Evolutionary conservation across 2,113 vertebrate species (phyloP).

Genomic region (Pedionomus torquatus): DNA sequence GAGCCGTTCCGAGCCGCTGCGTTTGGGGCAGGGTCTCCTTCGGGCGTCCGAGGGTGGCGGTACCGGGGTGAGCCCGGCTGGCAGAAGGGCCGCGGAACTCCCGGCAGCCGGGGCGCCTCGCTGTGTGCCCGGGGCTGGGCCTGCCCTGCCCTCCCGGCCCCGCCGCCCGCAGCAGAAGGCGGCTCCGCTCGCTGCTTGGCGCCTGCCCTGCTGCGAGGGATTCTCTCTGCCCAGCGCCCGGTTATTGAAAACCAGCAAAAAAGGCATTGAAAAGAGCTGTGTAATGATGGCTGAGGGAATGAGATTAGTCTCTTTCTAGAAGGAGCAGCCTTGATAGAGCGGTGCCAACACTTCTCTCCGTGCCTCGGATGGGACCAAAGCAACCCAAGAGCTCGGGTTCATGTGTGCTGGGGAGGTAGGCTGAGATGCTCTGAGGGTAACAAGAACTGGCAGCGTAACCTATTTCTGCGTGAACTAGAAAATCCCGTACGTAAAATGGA

Average conservation of each 20-base stretch:
- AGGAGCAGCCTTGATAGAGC: not conserved
- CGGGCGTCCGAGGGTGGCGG: not conserved
- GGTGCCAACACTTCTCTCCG: not conserved
- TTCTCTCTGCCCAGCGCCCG: rapidly evolving
- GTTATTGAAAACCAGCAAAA: not conserved
- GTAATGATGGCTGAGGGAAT: constrained; percentile 35
- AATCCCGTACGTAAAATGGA: not conserved
- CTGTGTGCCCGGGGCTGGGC: constrained; percentile 9
- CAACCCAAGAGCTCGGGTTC: not conserved
- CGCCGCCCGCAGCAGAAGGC: not conserved
- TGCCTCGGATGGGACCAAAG: not conserved
- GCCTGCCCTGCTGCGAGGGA: rapidly evolving
- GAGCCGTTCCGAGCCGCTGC: not conserved
- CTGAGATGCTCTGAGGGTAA: not conserved
- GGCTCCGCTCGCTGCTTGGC: not conserved
- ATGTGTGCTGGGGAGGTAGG: not conserved
- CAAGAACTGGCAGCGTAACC: not conserved
- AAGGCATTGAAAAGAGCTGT: constrained; percentile 2
- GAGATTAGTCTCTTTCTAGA: not conserved
- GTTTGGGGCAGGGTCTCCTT: no score
- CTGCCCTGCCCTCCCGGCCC: not conserved
- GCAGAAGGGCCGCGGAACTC: not conserved
- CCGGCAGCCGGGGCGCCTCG: not conserved
- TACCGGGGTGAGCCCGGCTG: not conserved
- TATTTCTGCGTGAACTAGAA: not conserved